Percentiles rank a stretch among this genome's conserved stretches.
Conservation (phyloP, 2,888 invertebrate species). For the Drosophila nr. perissopoda region DNA sequence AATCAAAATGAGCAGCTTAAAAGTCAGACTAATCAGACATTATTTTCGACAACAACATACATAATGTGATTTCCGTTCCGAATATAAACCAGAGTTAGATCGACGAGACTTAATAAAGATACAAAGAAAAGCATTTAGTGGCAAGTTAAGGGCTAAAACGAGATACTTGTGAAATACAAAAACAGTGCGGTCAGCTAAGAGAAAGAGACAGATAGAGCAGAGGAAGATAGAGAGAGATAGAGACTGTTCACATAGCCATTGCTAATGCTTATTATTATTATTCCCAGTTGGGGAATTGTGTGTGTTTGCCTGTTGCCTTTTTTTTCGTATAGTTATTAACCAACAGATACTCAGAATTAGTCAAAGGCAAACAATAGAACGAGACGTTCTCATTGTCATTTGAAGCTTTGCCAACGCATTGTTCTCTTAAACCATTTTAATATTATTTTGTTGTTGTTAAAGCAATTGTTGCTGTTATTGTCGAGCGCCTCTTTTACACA, state of each 20-base stretch:
- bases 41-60: not conserved
- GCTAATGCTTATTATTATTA: conserved; percentile 33
- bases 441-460: conserved; percentile 11
- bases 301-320: not conserved
- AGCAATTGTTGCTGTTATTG: conserved; percentile 13
- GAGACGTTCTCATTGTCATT: conserved; percentile 49
- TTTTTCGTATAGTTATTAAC: conserved; percentile 41
- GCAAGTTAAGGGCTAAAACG: conserved; percentile 24
- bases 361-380: conserved; percentile 45
- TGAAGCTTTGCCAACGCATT: conserved; percentile 63
- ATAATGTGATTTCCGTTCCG: not conserved
- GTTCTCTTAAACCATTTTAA: conserved; percentile 38
- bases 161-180: conserved; percentile 17
- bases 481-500: conserved; percentile 30
- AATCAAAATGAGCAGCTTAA: not conserved
- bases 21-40: not conserved
- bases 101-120: conserved; percentile 2
- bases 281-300: conserved; percentile 3
- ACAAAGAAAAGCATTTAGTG: conserved; percentile 1
- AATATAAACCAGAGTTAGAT: conserved; percentile 9
- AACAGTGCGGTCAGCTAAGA: conserved; percentile 7
- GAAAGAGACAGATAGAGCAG: conserved; percentile 1
- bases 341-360: conserved; percentile 49
- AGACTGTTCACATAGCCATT: conserved; percentile 22
- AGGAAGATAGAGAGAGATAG: not conserved